Conservation (phyloP, 2,797 vertebrate species). For the Alcedo atthis region DNA sequence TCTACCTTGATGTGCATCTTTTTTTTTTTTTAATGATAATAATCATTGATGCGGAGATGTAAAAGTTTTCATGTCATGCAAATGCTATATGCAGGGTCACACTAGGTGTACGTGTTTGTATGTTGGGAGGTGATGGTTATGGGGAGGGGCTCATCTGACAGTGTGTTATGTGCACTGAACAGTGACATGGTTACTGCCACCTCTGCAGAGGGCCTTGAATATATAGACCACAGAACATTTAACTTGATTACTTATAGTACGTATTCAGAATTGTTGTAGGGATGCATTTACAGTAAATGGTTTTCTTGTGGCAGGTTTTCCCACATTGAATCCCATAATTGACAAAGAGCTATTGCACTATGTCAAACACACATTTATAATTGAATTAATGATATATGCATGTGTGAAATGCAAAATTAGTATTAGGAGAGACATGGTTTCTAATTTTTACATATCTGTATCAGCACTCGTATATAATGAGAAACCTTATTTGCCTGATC, state of each 20-base stretch:
- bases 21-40: conserved; percentile 82
- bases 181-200: conserved; percentile 86
- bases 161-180: conserved; percentile 87
- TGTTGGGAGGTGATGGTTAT: conserved; percentile 62
- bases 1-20: conserved; percentile 84
- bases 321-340: conserved; percentile 81
- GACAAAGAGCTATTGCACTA: conserved; percentile 83
- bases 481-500: conserved; percentile 64
- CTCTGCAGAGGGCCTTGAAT: conserved; percentile 81
- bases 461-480: conserved; percentile 71
- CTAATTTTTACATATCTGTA: conserved; percentile 80
- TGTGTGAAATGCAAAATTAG: conserved; percentile 79
- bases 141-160: conserved; percentile 75
- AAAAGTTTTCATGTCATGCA: conserved; percentile 87
- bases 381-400: conserved; percentile 91
- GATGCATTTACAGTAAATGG: conserved; percentile 73
- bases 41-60: conserved; percentile 85
- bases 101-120: conserved; percentile 63
- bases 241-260: conserved; percentile 78
- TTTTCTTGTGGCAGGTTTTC: conserved; percentile 79
- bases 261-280: conserved; percentile 66
- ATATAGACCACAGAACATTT: conserved; percentile 82
- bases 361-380: conserved; percentile 89
- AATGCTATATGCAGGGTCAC: conserved; percentile 76
- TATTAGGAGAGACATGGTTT: conserved; percentile 82